Conservation (phyloP, 2,797 vertebrate genomes). For the Neosilurus mollespiculum region DNA sequence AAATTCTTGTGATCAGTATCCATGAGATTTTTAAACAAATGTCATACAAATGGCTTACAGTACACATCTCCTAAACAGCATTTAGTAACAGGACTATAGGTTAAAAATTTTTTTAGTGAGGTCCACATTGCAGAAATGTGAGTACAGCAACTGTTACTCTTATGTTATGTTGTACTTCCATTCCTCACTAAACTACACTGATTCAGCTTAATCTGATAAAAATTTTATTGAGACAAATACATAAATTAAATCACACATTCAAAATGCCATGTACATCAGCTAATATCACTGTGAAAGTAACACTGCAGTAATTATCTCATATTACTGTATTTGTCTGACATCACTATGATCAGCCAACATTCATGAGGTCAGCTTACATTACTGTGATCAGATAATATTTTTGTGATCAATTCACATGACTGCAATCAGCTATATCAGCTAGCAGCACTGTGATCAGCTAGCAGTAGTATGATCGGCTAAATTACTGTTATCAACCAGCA, state of each 20-base stretch:
- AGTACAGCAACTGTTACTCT: neutral
- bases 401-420: neutral
- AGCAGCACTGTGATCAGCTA: no score
- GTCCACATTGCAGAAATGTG: neutral
- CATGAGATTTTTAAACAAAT: neutral
- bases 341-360: neutral
- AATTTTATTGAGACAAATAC: neutral
- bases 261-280: no score
- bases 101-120: neutral
- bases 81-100: neutral
- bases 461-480: no score
- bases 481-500: neutral
- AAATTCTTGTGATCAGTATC: slow-evolving; percentile 19
- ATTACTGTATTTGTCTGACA: neutral
- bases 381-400: neutral
- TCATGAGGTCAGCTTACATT: neutral
- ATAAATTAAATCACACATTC: neutral
- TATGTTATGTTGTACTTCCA: neutral
- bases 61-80: neutral
- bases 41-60: neutral
- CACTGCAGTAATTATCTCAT: no score
- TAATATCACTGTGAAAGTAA: no score
- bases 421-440: neutral
- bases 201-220: neutral
- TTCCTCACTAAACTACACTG: neutral